Conservation (phyloP, 2,888 invertebrate species). For the Aproaerema taeniolella region DNA sequence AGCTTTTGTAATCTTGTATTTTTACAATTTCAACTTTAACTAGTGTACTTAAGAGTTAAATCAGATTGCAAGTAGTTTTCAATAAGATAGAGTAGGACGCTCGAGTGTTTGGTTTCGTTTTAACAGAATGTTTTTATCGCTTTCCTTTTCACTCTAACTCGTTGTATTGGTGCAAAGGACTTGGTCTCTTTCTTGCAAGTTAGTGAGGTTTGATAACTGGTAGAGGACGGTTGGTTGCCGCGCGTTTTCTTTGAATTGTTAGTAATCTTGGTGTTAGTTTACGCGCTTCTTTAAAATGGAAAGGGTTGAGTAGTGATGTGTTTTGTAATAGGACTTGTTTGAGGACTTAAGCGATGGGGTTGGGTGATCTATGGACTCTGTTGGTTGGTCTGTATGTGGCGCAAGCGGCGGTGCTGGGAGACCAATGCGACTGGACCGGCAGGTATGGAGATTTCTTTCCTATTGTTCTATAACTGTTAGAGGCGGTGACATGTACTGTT, state of each 20-base stretch:
- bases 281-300: too few species aligned
- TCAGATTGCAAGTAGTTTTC: too few species aligned
- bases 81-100: too few species aligned
- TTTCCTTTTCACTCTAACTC: constrained; percentile 38
- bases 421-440: constrained; percentile 84
- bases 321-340: constrained; percentile 27
- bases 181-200: not conserved
- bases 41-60: too few species aligned
- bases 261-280: constrained; percentile 14
- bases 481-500: not conserved
- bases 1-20: constrained; percentile 21
- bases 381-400: constrained; percentile 56
- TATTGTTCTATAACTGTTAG: constrained; percentile 28
- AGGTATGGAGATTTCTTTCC: constrained; percentile 69
- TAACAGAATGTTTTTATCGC: constrained; percentile 31
- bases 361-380: constrained; percentile 55
- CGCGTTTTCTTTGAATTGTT: constrained; percentile 1
- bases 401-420: constrained; percentile 79
- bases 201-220: constrained; percentile 11
- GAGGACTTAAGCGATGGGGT: constrained; percentile 39
- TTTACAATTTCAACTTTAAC: constrained; percentile 13
- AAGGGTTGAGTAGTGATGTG: constrained; percentile 41
- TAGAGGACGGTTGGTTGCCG: constrained; percentile 1
- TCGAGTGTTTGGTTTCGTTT: too few species aligned
- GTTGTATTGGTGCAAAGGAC: constrained; percentile 12